Evolutionary conservation across 1,140 invertebrate genomes (phyloP).

Genomic region (Papilio polyxenes): DNA sequence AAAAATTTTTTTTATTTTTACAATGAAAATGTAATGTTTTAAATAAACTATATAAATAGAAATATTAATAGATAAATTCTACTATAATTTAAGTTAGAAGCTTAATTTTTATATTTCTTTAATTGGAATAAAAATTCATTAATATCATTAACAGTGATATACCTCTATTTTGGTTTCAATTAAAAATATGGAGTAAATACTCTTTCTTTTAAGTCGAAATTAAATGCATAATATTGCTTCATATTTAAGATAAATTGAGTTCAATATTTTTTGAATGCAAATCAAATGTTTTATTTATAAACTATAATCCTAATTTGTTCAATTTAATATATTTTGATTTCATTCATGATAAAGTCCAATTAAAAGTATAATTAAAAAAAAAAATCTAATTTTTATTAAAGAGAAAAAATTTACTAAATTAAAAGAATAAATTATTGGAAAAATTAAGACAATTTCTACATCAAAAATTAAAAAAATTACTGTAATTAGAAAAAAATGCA

Average conservation of each 20-base stretch:
- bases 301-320: slow-evolving; percentile 81
- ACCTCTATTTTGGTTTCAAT: slow-evolving; percentile 82
- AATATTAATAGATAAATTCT: slow-evolving; percentile 78
- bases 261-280: slow-evolving; percentile 83
- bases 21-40: slow-evolving; percentile 83
- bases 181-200: slow-evolving; percentile 79
- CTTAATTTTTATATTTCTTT: slow-evolving; percentile 73
- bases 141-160: slow-evolving; percentile 81
- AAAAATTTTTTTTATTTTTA: slow-evolving; percentile 77
- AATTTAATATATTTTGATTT: slow-evolving; percentile 83
- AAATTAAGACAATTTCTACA: slow-evolving; percentile 82
- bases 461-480: slow-evolving; percentile 86
- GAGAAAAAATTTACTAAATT: slow-evolving; percentile 65
- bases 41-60: slow-evolving; percentile 81
- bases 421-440: slow-evolving; percentile 78
- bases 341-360: slow-evolving; percentile 83
- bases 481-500: slow-evolving; percentile 83
- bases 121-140: slow-evolving; percentile 77
- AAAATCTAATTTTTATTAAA: slow-evolving; percentile 69
- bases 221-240: slow-evolving; percentile 80
- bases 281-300: slow-evolving; percentile 83
- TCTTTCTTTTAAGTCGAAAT: slow-evolving; percentile 82
- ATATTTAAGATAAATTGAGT: slow-evolving; percentile 81
- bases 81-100: slow-evolving; percentile 80
- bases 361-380: slow-evolving; percentile 82